A percentile compares a stretch with the other conserved stretches of the same genome.
phyloP scores from a whole-genome alignment of 2,797 vertebrate genomes.

The Aphelocoma californica region DNA sequence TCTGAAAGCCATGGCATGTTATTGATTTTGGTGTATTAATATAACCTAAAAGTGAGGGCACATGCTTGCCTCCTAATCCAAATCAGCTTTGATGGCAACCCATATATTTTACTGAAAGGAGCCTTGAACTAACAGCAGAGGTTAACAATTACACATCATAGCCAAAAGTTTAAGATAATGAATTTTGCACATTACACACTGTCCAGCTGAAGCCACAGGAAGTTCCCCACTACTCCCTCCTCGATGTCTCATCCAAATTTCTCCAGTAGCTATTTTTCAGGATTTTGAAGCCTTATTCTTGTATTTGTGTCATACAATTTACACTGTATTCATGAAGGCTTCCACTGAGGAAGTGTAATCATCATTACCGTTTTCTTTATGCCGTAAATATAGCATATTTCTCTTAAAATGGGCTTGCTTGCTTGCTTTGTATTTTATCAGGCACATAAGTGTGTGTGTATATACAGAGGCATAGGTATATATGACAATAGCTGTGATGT shows the following conservation, averaged over 20 bases:
- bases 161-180: constrained; percentile 73
- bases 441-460: not conserved
- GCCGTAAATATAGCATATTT: constrained; percentile 40
- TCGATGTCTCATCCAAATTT: not conserved
- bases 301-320: not conserved
- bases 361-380: constrained; percentile 43
- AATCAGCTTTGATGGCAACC: constrained; percentile 71
- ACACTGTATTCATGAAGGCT: constrained; percentile 33
- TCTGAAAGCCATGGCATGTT: constrained; percentile 77
- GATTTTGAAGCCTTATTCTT: constrained; percentile 10
- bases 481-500: not conserved
- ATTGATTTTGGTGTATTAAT: constrained; percentile 80
- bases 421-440: not conserved
- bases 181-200: constrained; percentile 62
- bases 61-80: constrained; percentile 70
- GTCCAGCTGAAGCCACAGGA: constrained; percentile 27
- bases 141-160: constrained; percentile 75
- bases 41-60: constrained; percentile 75
- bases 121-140: constrained; percentile 69
- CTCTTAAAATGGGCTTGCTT: constrained; percentile 39
- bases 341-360: constrained; percentile 42
- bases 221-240: not conserved
- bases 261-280: not conserved
- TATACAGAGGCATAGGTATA: not conserved
- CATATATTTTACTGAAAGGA: constrained; percentile 72